phyloP scores from a whole-genome alignment of 2,113 vertebrate genomes.

The Phalacrocorax pelagicus region DNA sequence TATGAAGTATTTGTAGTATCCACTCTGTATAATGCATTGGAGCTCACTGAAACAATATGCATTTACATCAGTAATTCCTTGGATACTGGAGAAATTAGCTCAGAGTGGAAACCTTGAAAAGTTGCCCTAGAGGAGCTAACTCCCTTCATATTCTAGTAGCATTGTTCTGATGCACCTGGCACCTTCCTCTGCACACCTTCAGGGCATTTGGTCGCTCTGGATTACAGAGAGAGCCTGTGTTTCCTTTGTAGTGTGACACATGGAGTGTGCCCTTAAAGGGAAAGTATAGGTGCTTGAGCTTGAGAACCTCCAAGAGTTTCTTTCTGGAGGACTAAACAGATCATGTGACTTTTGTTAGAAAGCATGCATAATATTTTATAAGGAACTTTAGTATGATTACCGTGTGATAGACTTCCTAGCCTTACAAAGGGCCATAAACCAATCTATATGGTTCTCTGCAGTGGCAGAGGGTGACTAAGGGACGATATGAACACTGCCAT shows the following conservation, averaged over 20 bases:
- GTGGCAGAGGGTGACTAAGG: background rate
- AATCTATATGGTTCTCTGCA: background rate
- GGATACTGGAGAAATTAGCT: background rate
- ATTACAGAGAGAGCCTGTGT: background rate
- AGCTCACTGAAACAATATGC: background rate
- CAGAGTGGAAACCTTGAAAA: background rate
- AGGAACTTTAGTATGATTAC: fast-evolving
- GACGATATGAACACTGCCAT: fast-evolving
- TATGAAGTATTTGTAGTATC: fast-evolving
- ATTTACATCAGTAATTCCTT: background rate
- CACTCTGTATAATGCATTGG: fast-evolving
- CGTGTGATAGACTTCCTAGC: fast-evolving
- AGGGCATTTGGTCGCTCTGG: background rate
- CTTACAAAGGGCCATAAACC: background rate
- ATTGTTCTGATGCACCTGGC: background rate
- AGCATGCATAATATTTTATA: fast-evolving
- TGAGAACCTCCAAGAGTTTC: background rate
- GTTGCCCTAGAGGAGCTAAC: background rate
- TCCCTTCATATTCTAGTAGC: background rate
- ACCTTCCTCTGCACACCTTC: background rate
- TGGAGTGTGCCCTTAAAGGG: background rate
- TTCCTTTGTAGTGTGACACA: background rate
- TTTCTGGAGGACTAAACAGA: background rate
- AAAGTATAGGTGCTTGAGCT: fast-evolving
- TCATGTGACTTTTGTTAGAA: background rate